Conservation (phyloP, 2,797 vertebrate genomes). For the Enteromius thamalakanensis region DNA sequence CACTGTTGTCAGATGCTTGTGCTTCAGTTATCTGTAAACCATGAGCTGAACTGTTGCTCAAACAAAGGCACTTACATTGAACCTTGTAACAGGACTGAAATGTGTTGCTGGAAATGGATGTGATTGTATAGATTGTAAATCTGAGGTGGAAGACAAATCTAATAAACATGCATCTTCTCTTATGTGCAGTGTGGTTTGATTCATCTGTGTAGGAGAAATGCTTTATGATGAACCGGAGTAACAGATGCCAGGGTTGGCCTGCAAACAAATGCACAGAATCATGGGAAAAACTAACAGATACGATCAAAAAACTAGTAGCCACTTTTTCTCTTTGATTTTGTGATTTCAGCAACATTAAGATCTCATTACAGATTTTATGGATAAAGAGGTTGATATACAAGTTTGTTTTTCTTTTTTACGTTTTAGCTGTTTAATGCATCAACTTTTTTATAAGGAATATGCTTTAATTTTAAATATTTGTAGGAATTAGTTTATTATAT, state of each 20-base stretch:
- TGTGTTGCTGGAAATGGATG: slow-evolving; percentile 37
- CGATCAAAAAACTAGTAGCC: background rate
- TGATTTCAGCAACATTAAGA: background rate
- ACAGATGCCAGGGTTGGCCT: background rate
- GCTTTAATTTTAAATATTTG: too few species aligned
- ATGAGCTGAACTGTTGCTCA: slow-evolving; percentile 53
- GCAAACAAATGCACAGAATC: background rate
- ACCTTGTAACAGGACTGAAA: background rate
- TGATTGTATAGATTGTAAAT: slow-evolving; percentile 46
- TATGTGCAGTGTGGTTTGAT: slow-evolving; percentile 30
- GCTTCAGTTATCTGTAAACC: slow-evolving; percentile 4
- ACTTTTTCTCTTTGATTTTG: background rate
- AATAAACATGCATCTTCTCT: slow-evolving; percentile 70
- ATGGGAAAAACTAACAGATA: too few species aligned
- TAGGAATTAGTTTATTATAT: too few species aligned
- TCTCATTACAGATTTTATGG: background rate
- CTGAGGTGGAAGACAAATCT: slow-evolving; percentile 44
- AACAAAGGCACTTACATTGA: slow-evolving; percentile 10
- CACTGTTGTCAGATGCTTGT: slow-evolving; percentile 26
- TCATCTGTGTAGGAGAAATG: background rate
- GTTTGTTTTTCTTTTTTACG: too few species aligned
- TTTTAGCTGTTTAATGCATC: too few species aligned
- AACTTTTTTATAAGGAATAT: too few species aligned
- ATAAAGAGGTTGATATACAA: background rate
- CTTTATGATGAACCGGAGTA: background rate